A percentile compares a stretch with the other conserved stretches of the same genome.
These are phyloP conservation scores for Leptopilina myrica DNA, from an alignment of 2,888 invertebrate species.

Conservation along the genomic window DNA sequence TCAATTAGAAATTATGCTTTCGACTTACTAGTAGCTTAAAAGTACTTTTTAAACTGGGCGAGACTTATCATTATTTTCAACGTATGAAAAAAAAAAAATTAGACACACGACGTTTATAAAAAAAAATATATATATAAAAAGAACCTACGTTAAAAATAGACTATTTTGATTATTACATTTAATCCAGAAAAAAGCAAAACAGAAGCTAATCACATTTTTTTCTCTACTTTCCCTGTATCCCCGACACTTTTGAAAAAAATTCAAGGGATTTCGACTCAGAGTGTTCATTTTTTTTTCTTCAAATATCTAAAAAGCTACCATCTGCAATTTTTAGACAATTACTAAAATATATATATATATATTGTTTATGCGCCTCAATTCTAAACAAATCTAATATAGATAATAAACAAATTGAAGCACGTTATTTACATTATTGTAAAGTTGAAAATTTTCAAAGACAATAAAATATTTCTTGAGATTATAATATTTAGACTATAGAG, in stretches of 20 bases:
- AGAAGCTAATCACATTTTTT: constrained; percentile 8
- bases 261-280: constrained; percentile 31
- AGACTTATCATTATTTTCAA: not conserved
- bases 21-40: not conserved
- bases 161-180: constrained; percentile 10
- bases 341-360: constrained; percentile 25
- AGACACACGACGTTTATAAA: too few species aligned
- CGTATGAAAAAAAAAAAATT: not conserved
- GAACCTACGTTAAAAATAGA: not conserved
- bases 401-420: constrained; percentile 39
- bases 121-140: not conserved
- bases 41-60: not conserved
- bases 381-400: constrained; percentile 37
- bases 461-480: constrained; percentile 29
- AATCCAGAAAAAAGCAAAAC: constrained; percentile 25
- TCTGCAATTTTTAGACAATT: constrained; percentile 26
- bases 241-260: constrained; percentile 22
- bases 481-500: constrained; percentile 9
- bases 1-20: constrained; percentile 4
- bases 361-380: constrained; percentile 12
- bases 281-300: constrained; percentile 1
- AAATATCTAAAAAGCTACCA: not conserved
- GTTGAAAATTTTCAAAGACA: constrained; percentile 25
- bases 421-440: constrained; percentile 31
- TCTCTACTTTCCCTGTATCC: constrained; percentile 35